Evolutionary conservation across 2,797 vertebrate species (phyloP), one percentile per base, ranked within the genome.

Genomic region (Atherinosoma microstoma): DNA sequence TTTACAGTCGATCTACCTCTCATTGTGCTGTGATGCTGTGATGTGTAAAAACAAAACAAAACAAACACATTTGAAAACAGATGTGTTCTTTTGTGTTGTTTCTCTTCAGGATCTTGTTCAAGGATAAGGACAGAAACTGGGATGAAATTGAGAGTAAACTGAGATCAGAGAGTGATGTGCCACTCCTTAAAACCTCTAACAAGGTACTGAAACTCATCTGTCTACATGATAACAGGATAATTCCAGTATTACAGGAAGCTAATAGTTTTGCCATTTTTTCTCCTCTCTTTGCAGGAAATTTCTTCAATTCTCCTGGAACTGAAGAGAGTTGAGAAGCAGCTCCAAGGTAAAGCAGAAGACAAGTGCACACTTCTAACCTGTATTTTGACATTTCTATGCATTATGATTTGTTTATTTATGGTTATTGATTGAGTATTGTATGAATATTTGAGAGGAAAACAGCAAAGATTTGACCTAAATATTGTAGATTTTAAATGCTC

Each of bases 101-200:
- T 49, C 68, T 40, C n/a, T 82, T 9, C 83, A 99, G 97, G 92
- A 97, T 99, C 93, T 91, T 99, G 83, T 99, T 99, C 90, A 99
- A 99, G 90, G 97, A 99, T 84, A 98, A 98, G 89, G 97, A 99
- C 86, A 95, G 96, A 66, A 99, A 99, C 71, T 99, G 97, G 98
- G 97, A 98, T 36, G 98, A 99, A 88, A 98, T 99, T 84, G 98
- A 99, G 89, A 97, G 77, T 87, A 98, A 98, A 91, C 88, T 99
- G 76, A 91, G 95, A 89, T 89, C 95, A 6, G 98, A 99, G 83
- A 97, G 95, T 83, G 98, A 99, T 75, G 89, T 98, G 58, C 97
- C 97, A 51, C 95, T 98, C 67, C 95, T 98, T 83, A 99, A 98
- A 95, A 97, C 97, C 1, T 96, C 97, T 56, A 99, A 98, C 91